Percentiles rank a stretch among this genome's conserved stretches.
phyloP scores from a whole-genome alignment of 2,888 invertebrate genomes.

The Bembecia ichneumoniformis region DNA sequence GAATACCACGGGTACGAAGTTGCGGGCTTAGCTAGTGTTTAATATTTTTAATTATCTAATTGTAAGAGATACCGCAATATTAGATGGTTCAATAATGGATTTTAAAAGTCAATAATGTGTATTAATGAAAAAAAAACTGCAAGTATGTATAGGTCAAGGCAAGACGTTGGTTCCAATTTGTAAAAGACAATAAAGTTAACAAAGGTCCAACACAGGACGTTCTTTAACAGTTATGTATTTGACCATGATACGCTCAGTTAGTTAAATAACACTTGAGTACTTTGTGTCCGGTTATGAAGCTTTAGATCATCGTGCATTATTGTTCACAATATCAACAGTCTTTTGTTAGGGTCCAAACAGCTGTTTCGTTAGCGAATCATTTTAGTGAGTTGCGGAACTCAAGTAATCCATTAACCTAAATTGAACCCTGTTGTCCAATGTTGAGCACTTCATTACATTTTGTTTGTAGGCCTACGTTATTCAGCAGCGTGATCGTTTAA shows the following conservation, averaged over 20 bases:
- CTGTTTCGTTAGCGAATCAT: slow-evolving; percentile 3
- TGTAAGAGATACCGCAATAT: too few species aligned
- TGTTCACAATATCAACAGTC: background rate
- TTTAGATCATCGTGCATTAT: too few species aligned
- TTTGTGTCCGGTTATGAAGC: slow-evolving; percentile 16
- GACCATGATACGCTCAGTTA: slow-evolving; percentile 5
- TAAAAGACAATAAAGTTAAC: slow-evolving; percentile 21
- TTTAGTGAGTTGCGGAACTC: slow-evolving; percentile 24
- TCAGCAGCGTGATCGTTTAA: slow-evolving; percentile 31
- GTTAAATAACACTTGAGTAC: slow-evolving; percentile 14
- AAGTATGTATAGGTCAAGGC: slow-evolving; percentile 30
- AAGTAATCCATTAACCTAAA: slow-evolving; percentile 49
- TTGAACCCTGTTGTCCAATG: slow-evolving; percentile 35
- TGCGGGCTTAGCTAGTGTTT: too few species aligned
- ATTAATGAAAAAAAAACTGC: background rate
- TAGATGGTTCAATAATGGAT: too few species aligned
- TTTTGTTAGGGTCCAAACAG: background rate
- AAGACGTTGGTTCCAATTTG: slow-evolving; percentile 29
- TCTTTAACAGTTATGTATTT: slow-evolving; percentile 11
- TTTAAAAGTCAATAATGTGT: too few species aligned
- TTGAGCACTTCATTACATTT: slow-evolving; percentile 38
- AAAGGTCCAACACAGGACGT: slow-evolving; percentile 32
- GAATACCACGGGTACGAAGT: too few species aligned
- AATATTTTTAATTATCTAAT: too few species aligned
- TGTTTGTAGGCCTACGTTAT: slow-evolving; percentile 26